These are phyloP conservation scores for Neosalanx taihuensis DNA, from an alignment of 2,797 vertebrate species.

Conservation along the genomic window DNA sequence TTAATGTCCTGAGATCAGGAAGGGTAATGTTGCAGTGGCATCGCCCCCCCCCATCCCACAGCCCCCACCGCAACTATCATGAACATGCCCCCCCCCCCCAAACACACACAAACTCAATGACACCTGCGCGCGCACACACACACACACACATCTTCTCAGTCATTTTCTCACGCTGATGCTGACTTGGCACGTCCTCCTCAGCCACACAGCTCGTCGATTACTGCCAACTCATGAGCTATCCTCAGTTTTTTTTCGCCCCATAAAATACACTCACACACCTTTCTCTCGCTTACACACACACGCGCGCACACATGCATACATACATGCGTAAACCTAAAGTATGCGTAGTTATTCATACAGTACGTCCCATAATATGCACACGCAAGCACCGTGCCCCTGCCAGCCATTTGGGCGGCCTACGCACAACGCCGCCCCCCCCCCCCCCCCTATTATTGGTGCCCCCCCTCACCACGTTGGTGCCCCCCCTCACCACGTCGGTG, in stretches of 20 bases:
- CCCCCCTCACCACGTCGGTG: too few relatives aligned
- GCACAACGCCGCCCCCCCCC: too few relatives aligned
- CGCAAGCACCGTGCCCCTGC: too few relatives aligned
- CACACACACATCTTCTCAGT: constrained; percentile 7
- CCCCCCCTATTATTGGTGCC: too few relatives aligned
- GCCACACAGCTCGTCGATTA: constrained; percentile 47
- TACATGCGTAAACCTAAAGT: neutral
- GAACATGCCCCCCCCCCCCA: neutral
- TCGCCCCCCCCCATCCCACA: constrained; percentile 13
- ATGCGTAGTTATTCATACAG: neutral
- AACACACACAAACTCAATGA: constrained; percentile 14
- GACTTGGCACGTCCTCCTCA: constrained; percentile 52
- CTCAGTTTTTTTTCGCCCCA: constrained; percentile 12
- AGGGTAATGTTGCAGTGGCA: constrained; percentile 42
- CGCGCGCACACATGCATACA: constrained; percentile 9
- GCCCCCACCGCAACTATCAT: constrained; percentile 17
- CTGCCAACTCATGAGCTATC: constrained; percentile 29
- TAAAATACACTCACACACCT: constrained; percentile 1
- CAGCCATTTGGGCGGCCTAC: too few relatives aligned
- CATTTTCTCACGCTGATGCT: constrained; percentile 50
- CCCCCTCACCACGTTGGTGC: too few relatives aligned
- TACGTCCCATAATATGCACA: neutral
- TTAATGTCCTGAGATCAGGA: constrained; percentile 40
- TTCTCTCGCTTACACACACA: neutral
- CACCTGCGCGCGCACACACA: constrained; percentile 14